Base-by-base conservation (phyloP, 2,113 vertebrate species). In the Pelobates fuscus region DNA sequence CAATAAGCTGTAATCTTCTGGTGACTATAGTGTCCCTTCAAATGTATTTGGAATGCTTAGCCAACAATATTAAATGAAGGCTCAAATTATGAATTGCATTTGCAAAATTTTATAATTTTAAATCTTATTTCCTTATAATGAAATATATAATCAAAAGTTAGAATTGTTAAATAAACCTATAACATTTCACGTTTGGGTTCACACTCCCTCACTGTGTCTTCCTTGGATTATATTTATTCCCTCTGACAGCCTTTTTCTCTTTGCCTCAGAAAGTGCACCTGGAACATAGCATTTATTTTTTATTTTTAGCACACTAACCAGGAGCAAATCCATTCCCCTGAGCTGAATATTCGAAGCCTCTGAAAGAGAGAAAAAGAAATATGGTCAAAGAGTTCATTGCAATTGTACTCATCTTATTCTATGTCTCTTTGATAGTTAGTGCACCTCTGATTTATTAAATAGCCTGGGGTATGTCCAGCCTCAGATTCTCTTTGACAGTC, bases 401-500 rank as follows among this genome's bases (percentile, higher is more conserved):
- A 41, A 72, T 72, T 72, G 60, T 63, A 32, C 59, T 63, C 62
- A 41, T 69, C 49, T 30, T 57, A 62, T 63, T 58, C 62, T 23
- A 25, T 63, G 59, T 72, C 70, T 72, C 4, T 26, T 49, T 71
- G 69, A 61, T 71, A 62, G 23, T 61, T n/a, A 52, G 44, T 72
- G 70, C 70, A 72, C 70, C 59, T 72, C 62, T 63, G 43, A 72
- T 72, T 72, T 72, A 72, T 72, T 63, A 63, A 30, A 24, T 64
- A 7, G 59, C 70, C 60, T 25, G 26, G 23, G 26, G 70, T 18
- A 63, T 32, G 43, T 63, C 70, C 70, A 54, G 60, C 44, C 29
- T 63, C 26, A 63, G 44, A 72, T 63, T 72, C 44, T 21, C 49
- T 71, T 37, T 71, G 70, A 63, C 70, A 71, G 59, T 63, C 25